Conservation (phyloP, 2,113 vertebrate species). For the Centrocercus urophasianus region DNA sequence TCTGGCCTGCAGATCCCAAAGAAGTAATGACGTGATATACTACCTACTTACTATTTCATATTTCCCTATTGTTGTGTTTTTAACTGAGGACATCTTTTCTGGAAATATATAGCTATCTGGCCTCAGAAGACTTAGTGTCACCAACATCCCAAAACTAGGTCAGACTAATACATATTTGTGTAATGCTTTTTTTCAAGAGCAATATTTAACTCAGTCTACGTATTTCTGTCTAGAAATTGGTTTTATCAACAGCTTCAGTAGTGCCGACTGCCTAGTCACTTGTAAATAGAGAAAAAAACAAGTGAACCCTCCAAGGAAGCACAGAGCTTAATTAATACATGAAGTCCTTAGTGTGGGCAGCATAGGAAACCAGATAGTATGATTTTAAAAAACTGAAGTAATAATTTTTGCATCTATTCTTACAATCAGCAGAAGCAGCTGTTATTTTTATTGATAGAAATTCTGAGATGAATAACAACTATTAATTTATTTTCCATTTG, state of each 20-base stretch:
- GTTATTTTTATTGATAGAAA: constrained; percentile 41
- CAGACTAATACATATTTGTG: background rate
- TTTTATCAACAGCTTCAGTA: background rate
- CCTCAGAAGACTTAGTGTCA: background rate
- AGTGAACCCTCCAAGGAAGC: background rate
- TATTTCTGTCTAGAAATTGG: background rate
- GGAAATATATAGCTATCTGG: background rate
- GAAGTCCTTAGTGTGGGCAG: background rate
- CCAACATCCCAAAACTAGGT: background rate
- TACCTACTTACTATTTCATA: background rate
- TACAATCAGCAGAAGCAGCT: constrained; percentile 45
- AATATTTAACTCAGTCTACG: background rate
- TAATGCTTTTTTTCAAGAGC: background rate
- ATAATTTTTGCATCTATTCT: constrained; percentile 12
- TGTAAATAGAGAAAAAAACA: background rate
- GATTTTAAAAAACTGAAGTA: background rate
- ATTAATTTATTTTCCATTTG: constrained; percentile 38
- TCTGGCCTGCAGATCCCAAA: background rate
- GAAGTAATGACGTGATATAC: rapidly evolving
- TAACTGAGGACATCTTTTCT: background rate
- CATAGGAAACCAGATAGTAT: background rate
- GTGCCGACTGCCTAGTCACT: background rate
- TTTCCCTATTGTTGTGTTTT: background rate
- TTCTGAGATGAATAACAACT: background rate
- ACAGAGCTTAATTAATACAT: background rate